Evolutionary conservation across 2,797 vertebrate species (phyloP).

Genomic region (Urocyon cinereoargenteus): DNA sequence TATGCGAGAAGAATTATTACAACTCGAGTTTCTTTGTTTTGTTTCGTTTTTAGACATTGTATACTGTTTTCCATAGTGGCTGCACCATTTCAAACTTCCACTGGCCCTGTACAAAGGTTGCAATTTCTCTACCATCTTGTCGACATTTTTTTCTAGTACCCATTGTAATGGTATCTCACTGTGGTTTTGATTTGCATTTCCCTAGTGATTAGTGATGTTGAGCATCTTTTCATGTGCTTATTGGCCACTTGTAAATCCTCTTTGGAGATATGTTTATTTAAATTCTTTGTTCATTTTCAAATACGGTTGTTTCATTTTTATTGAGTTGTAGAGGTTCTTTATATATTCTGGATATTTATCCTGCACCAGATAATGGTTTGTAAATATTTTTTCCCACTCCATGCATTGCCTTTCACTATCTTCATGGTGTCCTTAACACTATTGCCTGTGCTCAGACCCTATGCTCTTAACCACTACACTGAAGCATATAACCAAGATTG

Average conservation of each 20-base stretch:
- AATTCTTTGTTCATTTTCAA: slow-evolving; percentile 1
- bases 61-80: neutral
- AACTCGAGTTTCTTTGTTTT: neutral
- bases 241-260: neutral
- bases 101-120: neutral
- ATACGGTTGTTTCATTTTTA: neutral
- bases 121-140: neutral
- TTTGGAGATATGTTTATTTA: neutral
- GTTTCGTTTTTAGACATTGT: neutral
- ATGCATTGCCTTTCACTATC: neutral
- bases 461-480: neutral
- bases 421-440: neutral
- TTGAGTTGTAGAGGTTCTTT: neutral
- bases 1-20: neutral
- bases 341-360: neutral
- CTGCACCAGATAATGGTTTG: neutral
- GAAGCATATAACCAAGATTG: neutral
- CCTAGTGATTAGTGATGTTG: neutral
- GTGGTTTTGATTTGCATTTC: slow-evolving; percentile 1
- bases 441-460: neutral
- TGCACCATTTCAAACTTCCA: neutral
- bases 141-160: neutral
- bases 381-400: neutral
- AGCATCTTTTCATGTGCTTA: neutral
- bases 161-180: neutral